Conservation (phyloP, 2,888 invertebrate species). For the Amphipoea lucens region DNA sequence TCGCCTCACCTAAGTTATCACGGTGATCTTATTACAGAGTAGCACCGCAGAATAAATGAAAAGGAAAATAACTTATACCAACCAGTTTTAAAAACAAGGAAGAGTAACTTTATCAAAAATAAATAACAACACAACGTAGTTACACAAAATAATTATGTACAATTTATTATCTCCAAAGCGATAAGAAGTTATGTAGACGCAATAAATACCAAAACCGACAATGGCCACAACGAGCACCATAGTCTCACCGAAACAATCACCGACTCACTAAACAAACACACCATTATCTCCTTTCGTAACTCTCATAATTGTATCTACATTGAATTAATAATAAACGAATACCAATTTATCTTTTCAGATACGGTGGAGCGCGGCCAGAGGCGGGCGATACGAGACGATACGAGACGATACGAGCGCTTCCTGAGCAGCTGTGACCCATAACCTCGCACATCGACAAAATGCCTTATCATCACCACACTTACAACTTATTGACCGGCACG, state of each 20-base stretch:
- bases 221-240: slow-evolving; percentile 38
- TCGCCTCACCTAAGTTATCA: too few species aligned
- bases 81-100: neutral
- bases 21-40: too few species aligned
- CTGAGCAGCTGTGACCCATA: slow-evolving; percentile 88
- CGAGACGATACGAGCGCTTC: slow-evolving; percentile 81
- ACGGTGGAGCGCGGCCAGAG: slow-evolving; percentile 70
- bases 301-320: slow-evolving; percentile 64
- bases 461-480: slow-evolving; percentile 81
- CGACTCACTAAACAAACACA: slow-evolving; percentile 52
- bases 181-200: slow-evolving; percentile 39
- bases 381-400: slow-evolving; percentile 79
- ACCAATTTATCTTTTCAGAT: slow-evolving; percentile 81
- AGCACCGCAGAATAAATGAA: neutral
- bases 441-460: slow-evolving; percentile 83
- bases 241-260: slow-evolving; percentile 48
- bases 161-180: slow-evolving; percentile 48
- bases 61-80: neutral
- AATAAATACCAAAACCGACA: slow-evolving; percentile 42
- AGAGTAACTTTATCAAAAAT: neutral
- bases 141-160: slow-evolving; percentile 33
- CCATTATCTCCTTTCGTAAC: slow-evolving; percentile 62
- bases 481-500: slow-evolving; percentile 74
- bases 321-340: slow-evolving; percentile 73
- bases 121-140: slow-evolving; percentile 27